Conservation (phyloP, 2,113 vertebrate genomes). For the Cavia porcellus region DNA sequence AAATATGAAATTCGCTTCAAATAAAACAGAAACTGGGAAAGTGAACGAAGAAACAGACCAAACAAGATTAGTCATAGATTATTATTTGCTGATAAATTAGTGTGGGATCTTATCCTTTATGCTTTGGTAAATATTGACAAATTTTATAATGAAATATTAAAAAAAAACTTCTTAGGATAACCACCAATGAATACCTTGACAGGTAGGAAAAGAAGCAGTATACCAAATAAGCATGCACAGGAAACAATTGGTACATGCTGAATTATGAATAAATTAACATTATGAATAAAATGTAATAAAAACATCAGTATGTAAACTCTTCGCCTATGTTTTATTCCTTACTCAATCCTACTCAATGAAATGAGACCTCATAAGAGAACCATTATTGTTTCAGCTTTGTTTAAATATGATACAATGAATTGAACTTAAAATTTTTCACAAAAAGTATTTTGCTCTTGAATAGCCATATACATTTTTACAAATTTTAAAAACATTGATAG, state of each 20-base stretch:
- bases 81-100: neutral
- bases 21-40: neutral
- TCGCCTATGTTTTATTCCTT: neutral
- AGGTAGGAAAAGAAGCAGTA: neutral
- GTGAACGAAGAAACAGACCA: accelerated
- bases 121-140: neutral
- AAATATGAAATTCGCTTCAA: neutral
- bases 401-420: neutral
- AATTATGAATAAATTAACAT: neutral
- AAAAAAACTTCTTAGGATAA: neutral
- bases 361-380: neutral
- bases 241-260: neutral
- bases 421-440: neutral
- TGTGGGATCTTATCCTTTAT: neutral
- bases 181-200: neutral
- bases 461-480: neutral
- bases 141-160: neutral
- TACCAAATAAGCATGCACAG: neutral
- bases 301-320: neutral
- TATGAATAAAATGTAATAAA: neutral
- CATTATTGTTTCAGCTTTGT: neutral
- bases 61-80: neutral
- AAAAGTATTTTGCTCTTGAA: neutral
- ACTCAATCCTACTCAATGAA: neutral
- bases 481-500: neutral